phyloP scores from a whole-genome alignment of 2,113 vertebrate genomes.

The Clupea harengus region DNA sequence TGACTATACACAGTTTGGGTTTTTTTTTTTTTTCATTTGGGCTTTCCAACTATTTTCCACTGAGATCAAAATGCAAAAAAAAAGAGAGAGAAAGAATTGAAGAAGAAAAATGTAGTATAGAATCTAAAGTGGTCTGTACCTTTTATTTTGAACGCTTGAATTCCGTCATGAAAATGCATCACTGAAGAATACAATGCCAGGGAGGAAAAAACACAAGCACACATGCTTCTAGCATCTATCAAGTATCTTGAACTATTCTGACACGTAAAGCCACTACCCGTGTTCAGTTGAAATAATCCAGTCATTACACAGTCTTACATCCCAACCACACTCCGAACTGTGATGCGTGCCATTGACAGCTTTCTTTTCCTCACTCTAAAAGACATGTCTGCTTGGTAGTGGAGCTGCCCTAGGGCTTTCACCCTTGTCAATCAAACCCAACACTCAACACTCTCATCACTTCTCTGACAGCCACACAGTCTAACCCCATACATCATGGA shows the following conservation, averaged over 20 bases:
- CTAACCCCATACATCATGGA: not conserved
- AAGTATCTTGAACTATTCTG: not conserved
- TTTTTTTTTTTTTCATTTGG: not conserved
- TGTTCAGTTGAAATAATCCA: not conserved
- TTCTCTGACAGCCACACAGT: not conserved
- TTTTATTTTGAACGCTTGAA: not conserved
- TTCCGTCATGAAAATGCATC: not conserved
- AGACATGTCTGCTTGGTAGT: not conserved
- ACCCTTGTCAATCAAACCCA: not conserved
- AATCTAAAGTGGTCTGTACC: not conserved
- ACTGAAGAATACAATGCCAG: not conserved
- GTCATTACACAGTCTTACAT: not conserved
- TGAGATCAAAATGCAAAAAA: not conserved
- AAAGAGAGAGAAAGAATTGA: not conserved
- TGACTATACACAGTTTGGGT: conserved; percentile 36
- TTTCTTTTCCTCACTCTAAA: not conserved
- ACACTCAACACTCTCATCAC: not conserved
- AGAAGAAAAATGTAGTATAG: not conserved
- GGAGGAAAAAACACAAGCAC: not conserved
- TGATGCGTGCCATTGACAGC: not conserved
- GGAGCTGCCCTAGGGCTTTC: not conserved
- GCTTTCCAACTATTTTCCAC: not conserved
- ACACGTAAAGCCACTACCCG: not conserved
- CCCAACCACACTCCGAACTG: not conserved
- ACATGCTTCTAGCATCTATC: not conserved